Evolutionary conservation across 1,140 invertebrate genomes (phyloP).

Genomic region (Frieseomelitta varia): DNA sequence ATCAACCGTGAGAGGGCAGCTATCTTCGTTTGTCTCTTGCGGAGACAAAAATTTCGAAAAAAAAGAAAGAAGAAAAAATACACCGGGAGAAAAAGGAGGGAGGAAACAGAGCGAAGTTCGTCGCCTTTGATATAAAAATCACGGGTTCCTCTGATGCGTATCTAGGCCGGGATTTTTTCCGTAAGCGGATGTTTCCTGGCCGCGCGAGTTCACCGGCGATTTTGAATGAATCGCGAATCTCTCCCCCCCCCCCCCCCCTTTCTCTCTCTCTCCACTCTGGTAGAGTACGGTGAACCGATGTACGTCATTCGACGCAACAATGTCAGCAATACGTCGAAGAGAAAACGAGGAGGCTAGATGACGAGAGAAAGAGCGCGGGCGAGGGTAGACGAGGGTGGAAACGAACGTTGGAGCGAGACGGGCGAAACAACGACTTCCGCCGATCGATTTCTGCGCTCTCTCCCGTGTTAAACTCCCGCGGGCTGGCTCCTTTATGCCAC

Average conservation of each 20-base stretch:
- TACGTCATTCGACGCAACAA: conserved; percentile 7
- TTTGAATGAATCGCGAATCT: not conserved
- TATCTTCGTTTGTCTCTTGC: not conserved
- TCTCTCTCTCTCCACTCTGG: not conserved
- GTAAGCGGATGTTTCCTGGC: not conserved
- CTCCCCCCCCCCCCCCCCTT: not conserved
- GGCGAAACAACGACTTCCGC: conserved; percentile 72
- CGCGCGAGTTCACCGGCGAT: not conserved
- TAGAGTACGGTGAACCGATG: not conserved
- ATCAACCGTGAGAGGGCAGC: not conserved
- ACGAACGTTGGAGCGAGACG: conserved; percentile 62
- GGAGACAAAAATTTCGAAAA: not conserved
- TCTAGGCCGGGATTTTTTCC: not conserved
- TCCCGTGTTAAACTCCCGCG: conserved; percentile 71
- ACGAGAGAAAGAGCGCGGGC: not conserved
- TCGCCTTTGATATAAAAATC: not conserved
- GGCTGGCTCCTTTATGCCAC: conserved; percentile 76
- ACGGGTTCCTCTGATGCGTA: not conserved
- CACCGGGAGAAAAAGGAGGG: not conserved
- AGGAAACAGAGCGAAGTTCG: not conserved
- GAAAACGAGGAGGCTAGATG: not conserved
- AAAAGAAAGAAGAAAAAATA: not conserved
- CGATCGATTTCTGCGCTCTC: conserved; percentile 76
- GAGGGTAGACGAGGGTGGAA: not conserved
- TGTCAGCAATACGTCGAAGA: conserved; percentile 23